These are phyloP conservation scores for Papilio helenus DNA, from an alignment of 1,140 invertebrate species.

Conservation along the genomic window DNA sequence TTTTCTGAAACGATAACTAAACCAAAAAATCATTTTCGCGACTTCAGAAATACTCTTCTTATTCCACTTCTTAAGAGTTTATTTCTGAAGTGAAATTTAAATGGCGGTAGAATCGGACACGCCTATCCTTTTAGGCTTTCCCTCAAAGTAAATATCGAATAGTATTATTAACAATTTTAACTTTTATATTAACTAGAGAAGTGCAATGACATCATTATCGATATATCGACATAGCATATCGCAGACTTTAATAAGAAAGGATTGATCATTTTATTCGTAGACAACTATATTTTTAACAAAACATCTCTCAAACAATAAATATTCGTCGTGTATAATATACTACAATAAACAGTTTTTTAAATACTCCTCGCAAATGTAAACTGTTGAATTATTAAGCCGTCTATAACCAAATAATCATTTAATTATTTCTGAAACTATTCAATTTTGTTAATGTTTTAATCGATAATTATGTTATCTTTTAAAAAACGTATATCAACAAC, in stretches of 20 bases:
- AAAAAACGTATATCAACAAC: not conserved
- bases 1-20: not conserved
- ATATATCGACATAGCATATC: not conserved
- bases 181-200: not conserved
- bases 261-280: too few relatives aligned
- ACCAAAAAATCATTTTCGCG: not conserved
- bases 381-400: too few relatives aligned
- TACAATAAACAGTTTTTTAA: too few relatives aligned
- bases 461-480: too few relatives aligned
- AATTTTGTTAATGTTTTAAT: too few relatives aligned
- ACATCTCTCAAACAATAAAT: too few relatives aligned
- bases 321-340: too few relatives aligned
- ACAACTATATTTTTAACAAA: not conserved
- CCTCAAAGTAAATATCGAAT: conserved; percentile 16
- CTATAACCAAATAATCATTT: too few relatives aligned
- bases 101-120: conserved; percentile 17
- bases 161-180: not conserved
- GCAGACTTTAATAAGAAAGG: too few relatives aligned
- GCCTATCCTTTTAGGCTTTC: conserved; percentile 23
- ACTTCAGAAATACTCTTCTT: not conserved
- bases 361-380: too few relatives aligned
- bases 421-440: too few relatives aligned
- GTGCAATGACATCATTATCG: not conserved
- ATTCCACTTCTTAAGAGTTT: not conserved
- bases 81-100: not conserved